Evolutionary conservation across 35 echinoderm and acorn worm species (phyloP), one percentile per base, ranked within the genome.

Genomic region (Nesometra sesokonis): DNA sequence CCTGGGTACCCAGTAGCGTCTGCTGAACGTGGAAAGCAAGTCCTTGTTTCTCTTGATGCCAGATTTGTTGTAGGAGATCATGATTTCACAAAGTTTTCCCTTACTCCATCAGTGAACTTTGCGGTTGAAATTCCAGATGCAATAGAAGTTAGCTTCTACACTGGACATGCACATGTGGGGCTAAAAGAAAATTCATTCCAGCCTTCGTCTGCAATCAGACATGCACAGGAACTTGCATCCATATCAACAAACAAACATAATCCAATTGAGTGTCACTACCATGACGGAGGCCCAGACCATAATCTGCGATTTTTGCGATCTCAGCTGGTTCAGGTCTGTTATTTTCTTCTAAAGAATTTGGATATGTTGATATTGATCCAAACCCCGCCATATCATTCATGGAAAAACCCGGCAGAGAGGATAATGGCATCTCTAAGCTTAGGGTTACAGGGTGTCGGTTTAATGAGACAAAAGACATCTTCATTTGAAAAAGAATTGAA

Each of bases 31-130:
- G 80, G 80, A 0, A 81, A 81, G 32, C 80, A 81, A 33, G 80
- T 81, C 5, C 17, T 81, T 33, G 80, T 81, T 34, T 17, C 30
- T 32, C 27, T 81, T 21, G 34, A 32, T 34, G 0, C 27, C 17
- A 81, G 80, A 19, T 81, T 81, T 81, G 33, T 33, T 4, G 80
- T 81, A 19, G 32, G 11, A 11, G 80, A 81, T 32, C 80, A 81
- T 81, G 80, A 81, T 35, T 89, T 89, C 32, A 83, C 29, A 1
- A 89, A 83, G 46, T 83, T 29, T 39, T 31, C 87, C 2, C 32
- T 89, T 0, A 84, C 80, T 30, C 88, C 82, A 13, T 82, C 78
- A 32, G 87, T 89, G 3, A 77, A 5, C 11, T 77, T 89, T 27
- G 3, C 83, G 29, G 80, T 89, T 0, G 32, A 79, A 52, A 40